phyloP scores from a whole-genome alignment of 2,797 vertebrate species.

The Artibeus lituratus region DNA sequence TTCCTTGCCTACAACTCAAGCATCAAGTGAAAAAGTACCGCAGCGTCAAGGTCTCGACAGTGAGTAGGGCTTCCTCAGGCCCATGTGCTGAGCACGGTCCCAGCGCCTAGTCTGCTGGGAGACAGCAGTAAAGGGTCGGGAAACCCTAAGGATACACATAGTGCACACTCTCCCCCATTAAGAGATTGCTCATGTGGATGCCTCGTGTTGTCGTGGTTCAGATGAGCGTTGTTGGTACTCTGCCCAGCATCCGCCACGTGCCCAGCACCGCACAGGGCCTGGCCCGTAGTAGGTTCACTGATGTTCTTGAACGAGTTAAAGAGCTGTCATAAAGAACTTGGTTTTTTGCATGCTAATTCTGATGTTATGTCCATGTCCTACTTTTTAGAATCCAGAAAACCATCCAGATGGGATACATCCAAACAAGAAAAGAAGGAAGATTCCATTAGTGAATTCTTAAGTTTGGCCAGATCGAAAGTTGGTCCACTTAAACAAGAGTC shows the following conservation, averaged over 20 bases:
- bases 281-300: accelerated
- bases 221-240: background rate
- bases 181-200: background rate
- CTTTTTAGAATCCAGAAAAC: conserved; percentile 83
- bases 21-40: conserved; percentile 48
- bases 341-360: background rate
- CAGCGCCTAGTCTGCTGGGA: background rate
- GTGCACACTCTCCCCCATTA: background rate
- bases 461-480: conserved; percentile 82
- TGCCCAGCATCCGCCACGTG: background rate
- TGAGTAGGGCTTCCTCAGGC: conserved; percentile 72
- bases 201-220: background rate
- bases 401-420: conserved; percentile 92
- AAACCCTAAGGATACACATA: too few species aligned
- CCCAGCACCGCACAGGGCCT: background rate
- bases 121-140: background rate
- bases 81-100: background rate
- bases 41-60: conserved; percentile 70
- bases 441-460: conserved; percentile 85
- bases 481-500: conserved; percentile 72
- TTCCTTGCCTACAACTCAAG: conserved; percentile 42
- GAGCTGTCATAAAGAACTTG: background rate
- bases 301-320: background rate
- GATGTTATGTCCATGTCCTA: background rate
- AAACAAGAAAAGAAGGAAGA: conserved; percentile 84